Base-by-base conservation (phyloP, 2,797 vertebrate genomes). In the Sebastes umbrosus region DNA sequence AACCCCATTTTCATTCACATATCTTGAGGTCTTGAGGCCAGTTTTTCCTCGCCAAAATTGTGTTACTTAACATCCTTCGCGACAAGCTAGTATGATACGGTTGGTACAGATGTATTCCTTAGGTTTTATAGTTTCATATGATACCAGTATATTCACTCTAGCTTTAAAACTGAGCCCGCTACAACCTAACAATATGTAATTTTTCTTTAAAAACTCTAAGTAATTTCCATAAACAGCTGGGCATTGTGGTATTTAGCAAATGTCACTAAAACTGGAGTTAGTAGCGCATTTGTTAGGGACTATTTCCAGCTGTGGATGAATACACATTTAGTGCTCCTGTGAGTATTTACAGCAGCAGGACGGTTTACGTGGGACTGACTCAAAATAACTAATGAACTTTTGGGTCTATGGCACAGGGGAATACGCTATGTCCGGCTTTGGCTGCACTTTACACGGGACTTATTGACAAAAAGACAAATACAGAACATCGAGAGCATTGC, bases 241-340 rank as follows among this genome's bases (percentile, higher is more conserved):
- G 11, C 20, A 2, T 24, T 75, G 8, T 31, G 25, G 6, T 29
- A 22, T 76, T 76, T 31, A 66, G 5, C 32, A 22, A 24, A 50
- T 2, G 4, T 6, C 14, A 6, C 55, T 76, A 11, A 25, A 59
- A 36, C 36, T 27, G 25, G 13, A 14, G 5, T 1, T 1, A 25
- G 1, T 16, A 5, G 2, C 39, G 43, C 8, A 6, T 58, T 71
- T 46, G 32, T 20, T 24, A 5, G 52, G 60, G 69, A 34, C 69
- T 79, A 59, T 20, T 59, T 73, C 54, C 54, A 36, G 62, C 69
- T 36, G 52, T 36, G 64, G 57, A 73, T 73, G 70, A 24, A 68
- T 14, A 54, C 22, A 63, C 22, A 25, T 50, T 55, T 24, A 14
- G 7, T 24, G 22, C 22, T 43, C 24, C 13, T 13, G 29, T 25